These are phyloP conservation scores for Drosophila lowei DNA, from an alignment of 1,140 invertebrate genomes.

Conservation along the genomic window DNA sequence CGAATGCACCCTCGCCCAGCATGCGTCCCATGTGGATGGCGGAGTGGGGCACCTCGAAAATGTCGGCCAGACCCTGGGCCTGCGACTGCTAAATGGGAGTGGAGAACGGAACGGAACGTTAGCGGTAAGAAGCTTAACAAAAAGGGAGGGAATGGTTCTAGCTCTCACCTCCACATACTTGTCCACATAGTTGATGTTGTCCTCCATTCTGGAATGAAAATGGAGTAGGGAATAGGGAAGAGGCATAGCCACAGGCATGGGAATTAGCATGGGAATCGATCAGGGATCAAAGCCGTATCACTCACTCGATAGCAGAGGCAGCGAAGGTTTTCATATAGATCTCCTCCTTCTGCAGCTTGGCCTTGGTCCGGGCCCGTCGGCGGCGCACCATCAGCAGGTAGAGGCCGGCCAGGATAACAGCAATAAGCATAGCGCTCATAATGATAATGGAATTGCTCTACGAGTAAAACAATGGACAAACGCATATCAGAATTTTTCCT, in stretches of 20 bases:
- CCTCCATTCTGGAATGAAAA: conserved; percentile 63
- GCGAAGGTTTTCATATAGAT: conserved; percentile 67
- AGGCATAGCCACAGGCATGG: too few species aligned
- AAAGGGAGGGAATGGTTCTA: background rate
- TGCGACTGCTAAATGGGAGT: conserved; percentile 60
- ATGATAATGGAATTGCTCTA: conserved; percentile 60
- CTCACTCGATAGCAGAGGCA: conserved; percentile 55
- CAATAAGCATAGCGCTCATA: conserved; percentile 53
- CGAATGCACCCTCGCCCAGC: conserved; percentile 90
- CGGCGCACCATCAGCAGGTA: conserved; percentile 37
- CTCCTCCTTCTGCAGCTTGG: conserved; percentile 54
- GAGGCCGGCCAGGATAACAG: conserved; percentile 45
- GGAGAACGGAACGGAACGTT: background rate
- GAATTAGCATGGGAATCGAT: background rate
- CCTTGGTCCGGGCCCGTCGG: conserved; percentile 38
- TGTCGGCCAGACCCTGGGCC: conserved; percentile 65
- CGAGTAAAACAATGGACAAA: background rate
- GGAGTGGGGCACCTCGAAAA: conserved; percentile 73
- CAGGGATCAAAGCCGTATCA: background rate
- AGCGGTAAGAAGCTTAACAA: background rate
- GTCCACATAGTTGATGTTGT: conserved; percentile 78
- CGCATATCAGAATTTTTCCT: background rate
- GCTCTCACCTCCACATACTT: conserved; percentile 71
- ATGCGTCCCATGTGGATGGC: conserved; percentile 83
- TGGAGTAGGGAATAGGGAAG: background rate